Evolutionary conservation across 2,888 invertebrate genomes (phyloP).

Genomic region (Morpho helenor): DNA sequence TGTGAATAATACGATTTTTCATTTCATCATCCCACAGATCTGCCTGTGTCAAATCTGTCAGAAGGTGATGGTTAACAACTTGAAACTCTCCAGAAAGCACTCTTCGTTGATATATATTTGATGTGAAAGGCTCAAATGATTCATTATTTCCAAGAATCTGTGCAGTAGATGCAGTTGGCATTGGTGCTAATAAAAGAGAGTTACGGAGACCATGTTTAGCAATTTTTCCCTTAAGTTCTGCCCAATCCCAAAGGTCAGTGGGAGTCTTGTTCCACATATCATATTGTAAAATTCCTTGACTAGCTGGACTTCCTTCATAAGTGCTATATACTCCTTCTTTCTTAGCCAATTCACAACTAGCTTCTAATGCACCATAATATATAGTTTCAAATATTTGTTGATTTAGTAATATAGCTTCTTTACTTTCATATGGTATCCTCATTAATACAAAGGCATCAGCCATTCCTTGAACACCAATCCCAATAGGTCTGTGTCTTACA

Average conservation of each 20-base stretch:
- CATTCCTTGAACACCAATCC: conserved; percentile 97
- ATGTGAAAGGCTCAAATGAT: conserved; percentile 98
- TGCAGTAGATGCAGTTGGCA: conserved; percentile 99
- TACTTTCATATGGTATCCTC: conserved; percentile 95
- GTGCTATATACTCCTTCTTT: conserved; percentile 92
- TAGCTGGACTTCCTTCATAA: conserved; percentile 94
- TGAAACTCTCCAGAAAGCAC: conserved; percentile 98
- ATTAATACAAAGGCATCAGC: conserved; percentile 98
- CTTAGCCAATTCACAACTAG: conserved; percentile 95
- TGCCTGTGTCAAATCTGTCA: conserved; percentile 94
- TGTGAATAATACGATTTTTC: conserved; percentile 95
- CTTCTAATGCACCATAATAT: conserved; percentile 97
- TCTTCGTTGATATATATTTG: conserved; percentile 95
- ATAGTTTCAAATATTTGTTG: conserved; percentile 98
- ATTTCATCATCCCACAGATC: conserved; percentile 97
- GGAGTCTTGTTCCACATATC: conserved; percentile 98
- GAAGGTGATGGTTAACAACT: conserved; percentile 96
- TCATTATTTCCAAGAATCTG: conserved; percentile 99
- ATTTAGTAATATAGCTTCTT: conserved; percentile 91
- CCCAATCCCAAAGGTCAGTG: conserved; percentile 94
- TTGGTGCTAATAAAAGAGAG: conserved; percentile 95
- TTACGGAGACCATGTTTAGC: conserved; percentile 94
- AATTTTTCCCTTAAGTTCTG: conserved; percentile 88
- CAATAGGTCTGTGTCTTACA: conserved; percentile 90
- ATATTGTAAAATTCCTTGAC: conserved; percentile 96